These are phyloP conservation scores for Mesocricetus auratus DNA, from an alignment of 2,113 vertebrate genomes.

Conservation along the genomic window DNA sequence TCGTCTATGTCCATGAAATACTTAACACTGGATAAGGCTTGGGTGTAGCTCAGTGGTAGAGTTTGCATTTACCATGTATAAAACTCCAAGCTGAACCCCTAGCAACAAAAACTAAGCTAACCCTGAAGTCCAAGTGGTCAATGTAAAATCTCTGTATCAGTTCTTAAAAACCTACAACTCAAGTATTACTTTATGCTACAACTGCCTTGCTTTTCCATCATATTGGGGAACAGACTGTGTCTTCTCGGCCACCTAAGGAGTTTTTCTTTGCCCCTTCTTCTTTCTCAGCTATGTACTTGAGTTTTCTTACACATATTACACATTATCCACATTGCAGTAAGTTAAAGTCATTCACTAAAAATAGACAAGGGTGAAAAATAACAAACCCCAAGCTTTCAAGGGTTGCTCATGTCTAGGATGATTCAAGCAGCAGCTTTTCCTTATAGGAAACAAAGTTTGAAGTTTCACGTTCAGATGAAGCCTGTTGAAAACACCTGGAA, in stretches of 20 bases:
- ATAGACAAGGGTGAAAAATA: not conserved
- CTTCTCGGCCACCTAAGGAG: not conserved
- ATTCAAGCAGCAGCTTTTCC: slow-evolving; percentile 47
- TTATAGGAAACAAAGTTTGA: slow-evolving; percentile 55
- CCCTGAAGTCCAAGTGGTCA: not conserved
- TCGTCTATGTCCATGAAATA: not conserved
- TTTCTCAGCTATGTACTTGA: not conserved
- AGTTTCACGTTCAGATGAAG: slow-evolving; percentile 50
- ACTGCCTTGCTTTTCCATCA: not conserved
- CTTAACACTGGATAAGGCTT: not conserved
- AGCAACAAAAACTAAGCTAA: not conserved
- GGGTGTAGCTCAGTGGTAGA: not conserved
- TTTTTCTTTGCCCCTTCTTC: not conserved
- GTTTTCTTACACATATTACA: not conserved
- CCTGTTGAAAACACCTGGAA: slow-evolving; percentile 68
- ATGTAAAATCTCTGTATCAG: not conserved
- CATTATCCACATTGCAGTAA: not conserved
- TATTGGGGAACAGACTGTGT: not conserved
- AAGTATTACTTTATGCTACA: not conserved
- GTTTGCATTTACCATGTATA: not conserved
- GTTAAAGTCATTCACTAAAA: not conserved
- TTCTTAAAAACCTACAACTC: not conserved
- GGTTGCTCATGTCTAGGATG: slow-evolving; percentile 26
- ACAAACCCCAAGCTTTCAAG: not conserved
- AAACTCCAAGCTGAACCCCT: not conserved